Base-by-base conservation (phyloP, 1,140 invertebrate genomes). In the Telenomus remus region DNA sequence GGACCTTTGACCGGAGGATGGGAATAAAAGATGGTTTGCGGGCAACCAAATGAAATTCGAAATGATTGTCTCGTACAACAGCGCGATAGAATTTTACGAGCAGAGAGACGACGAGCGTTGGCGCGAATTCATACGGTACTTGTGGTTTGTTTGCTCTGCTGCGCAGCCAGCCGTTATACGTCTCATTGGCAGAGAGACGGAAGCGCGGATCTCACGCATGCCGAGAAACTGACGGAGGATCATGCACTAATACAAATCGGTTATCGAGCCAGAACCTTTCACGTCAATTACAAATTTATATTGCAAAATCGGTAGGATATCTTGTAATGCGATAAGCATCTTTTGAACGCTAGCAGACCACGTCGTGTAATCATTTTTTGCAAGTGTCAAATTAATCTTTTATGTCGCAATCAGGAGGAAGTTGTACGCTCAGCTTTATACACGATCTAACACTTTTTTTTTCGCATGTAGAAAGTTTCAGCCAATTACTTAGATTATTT, bases 211-310 rank as follows among this genome's bases (percentile, higher is more conserved):
- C 43, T 35, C 33, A 55, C 56, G 39, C 6, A 54, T 42, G 8
- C 49, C 8, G 50, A 61, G 66, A 70, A 70, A 70, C 61, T 71
- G 61, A 76, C 59, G 50, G 59, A 61, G 51, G 47, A 66, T 71
- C 55, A 66, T 66, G 54, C 19, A 34, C 61, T 39, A 56, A 76
- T 76, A 76, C 47, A 34, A 65, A 76, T 76, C 65, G 61, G 60
- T 71, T 70, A 76, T 76, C 51, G 16, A n/a, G 44, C 34, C n/a
- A 43, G 44, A 75, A 68, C 72, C 72, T 75, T 69, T 64, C 60
- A 75, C 72, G 72, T 75, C 72, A 69, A 75, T 75, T 75, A 75
- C 64, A 76, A 44, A 76, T 47, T 75, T 70, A 70, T 65, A 76
- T 70, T 69, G 69, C 59, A 69, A 76, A 69, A 76, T 76, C 59